Percentiles rank a stretch among this genome's conserved stretches.
Evolutionary conservation across 2,113 vertebrate genomes (phyloP).

Genomic region (Xiphophorus maculatus): DNA sequence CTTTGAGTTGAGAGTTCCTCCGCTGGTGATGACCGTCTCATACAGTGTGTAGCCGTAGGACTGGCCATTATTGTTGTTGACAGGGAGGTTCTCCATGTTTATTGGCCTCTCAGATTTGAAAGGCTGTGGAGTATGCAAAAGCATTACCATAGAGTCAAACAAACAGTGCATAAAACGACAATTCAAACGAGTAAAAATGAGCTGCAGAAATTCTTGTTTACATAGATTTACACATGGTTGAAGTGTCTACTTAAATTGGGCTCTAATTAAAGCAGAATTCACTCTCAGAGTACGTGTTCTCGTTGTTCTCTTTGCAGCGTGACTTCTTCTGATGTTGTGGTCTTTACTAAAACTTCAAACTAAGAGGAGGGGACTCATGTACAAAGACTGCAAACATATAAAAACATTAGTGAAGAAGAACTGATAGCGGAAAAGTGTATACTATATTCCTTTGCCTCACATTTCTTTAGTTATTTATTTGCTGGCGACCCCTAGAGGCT

Average conservation of each 20-base stretch:
- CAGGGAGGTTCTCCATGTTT: conserved; percentile 90
- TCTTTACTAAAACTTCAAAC: conserved; percentile 21
- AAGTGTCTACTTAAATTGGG: background rate
- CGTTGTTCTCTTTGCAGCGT: conserved; percentile 9
- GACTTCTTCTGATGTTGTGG: conserved; percentile 10
- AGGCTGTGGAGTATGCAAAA: conserved; percentile 70
- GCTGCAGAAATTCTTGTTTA: background rate
- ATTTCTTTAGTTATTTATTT: too few relatives aligned
- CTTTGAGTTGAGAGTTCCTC: conserved; percentile 81
- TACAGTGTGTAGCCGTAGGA: conserved; percentile 90
- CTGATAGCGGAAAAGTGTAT: too few relatives aligned
- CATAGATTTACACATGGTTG: background rate
- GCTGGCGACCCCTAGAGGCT: too few relatives aligned
- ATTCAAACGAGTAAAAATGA: background rate
- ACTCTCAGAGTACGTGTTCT: background rate
- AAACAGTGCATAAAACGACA: background rate
- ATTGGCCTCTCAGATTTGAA: conserved; percentile 81
- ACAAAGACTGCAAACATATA: too few relatives aligned
- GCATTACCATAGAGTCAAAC: background rate
- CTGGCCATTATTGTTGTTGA: conserved; percentile 87
- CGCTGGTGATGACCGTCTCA: conserved; percentile 83
- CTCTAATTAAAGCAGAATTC: conserved; percentile 13
- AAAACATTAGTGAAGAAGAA: too few relatives aligned
- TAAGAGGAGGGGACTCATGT: too few relatives aligned
- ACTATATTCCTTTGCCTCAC: too few relatives aligned